phyloP scores from a whole-genome alignment of 2,113 vertebrate genomes.

The Aix galericulata region DNA sequence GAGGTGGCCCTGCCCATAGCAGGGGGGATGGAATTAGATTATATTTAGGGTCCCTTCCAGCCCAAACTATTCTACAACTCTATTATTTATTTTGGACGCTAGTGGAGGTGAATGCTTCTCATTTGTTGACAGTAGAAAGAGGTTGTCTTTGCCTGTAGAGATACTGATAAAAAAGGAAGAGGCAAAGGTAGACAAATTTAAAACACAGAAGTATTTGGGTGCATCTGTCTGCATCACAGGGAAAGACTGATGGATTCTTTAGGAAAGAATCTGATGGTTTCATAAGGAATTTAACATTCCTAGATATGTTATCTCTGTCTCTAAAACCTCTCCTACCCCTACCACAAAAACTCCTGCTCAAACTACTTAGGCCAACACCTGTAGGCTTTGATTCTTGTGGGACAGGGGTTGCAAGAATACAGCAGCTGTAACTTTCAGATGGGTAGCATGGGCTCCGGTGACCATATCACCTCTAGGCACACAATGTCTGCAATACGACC shows the following conservation, averaged over 20 bases:
- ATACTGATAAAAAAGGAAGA: background rate
- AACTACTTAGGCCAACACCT: background rate
- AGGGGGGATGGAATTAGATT: too few species aligned
- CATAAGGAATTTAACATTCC: background rate
- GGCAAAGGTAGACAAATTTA: background rate
- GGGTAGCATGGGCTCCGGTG: fast-evolving
- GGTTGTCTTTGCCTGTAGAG: background rate
- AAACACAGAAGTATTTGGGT: background rate
- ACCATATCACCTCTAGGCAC: background rate
- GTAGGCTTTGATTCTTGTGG: background rate
- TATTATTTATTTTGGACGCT: background rate
- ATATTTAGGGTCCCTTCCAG: too few species aligned
- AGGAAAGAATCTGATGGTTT: background rate
- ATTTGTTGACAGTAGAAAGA: background rate
- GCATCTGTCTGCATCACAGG: background rate
- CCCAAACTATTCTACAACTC: too few species aligned
- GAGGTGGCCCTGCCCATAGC: too few species aligned
- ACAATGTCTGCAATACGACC: background rate
- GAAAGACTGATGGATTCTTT: background rate
- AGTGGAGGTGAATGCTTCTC: background rate
- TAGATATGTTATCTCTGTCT: slow-evolving; percentile 11
- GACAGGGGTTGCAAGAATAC: background rate
- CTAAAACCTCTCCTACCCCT: background rate
- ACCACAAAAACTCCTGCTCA: background rate
- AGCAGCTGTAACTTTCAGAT: fast-evolving